Evolutionary conservation across 2,797 vertebrate genomes (phyloP).

Genomic region (Mastacembelus armatus): DNA sequence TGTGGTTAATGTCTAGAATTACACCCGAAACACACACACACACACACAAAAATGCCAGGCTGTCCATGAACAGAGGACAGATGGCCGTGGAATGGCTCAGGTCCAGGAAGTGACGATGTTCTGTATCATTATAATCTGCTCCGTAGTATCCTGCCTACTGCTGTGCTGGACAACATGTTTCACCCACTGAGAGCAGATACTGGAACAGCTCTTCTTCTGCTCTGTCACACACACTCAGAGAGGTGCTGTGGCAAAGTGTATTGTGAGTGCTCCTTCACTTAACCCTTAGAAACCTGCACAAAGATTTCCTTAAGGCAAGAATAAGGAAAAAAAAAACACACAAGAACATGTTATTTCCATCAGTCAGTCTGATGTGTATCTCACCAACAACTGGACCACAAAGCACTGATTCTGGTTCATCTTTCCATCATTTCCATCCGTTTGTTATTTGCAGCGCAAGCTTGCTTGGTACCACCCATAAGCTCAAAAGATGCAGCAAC

Average conservation of each 20-base stretch:
- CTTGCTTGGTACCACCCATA: constrained; percentile 16
- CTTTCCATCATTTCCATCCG: not conserved
- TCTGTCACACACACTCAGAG: constrained; percentile 60
- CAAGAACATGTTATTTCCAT: constrained; percentile 25
- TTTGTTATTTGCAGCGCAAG: constrained; percentile 29
- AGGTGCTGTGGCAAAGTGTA: constrained; percentile 45
- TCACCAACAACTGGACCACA: constrained; percentile 10
- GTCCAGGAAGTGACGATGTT: constrained; percentile 81
- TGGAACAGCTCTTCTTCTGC: constrained; percentile 66
- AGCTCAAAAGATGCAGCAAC: constrained; percentile 22
- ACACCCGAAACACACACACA: constrained; percentile 28
- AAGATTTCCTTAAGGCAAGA: constrained; percentile 1
- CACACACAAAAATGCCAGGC: constrained; percentile 53
- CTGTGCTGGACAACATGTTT: constrained; percentile 83
- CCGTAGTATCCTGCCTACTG: constrained; percentile 78
- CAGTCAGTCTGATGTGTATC: constrained; percentile 23
- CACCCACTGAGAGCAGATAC: constrained; percentile 77
- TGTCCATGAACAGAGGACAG: constrained; percentile 82
- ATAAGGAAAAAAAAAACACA: too few species aligned
- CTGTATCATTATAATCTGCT: constrained; percentile 85
- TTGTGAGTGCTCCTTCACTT: constrained; percentile 25
- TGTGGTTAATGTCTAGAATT: constrained; percentile 59
- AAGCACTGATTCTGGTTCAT: constrained; percentile 19
- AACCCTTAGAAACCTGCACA: constrained; percentile 9
- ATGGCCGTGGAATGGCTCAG: constrained; percentile 78